These are phyloP conservation scores for Rafetus swinhoei DNA, from an alignment of 2,113 vertebrate species.

Conservation along the genomic window DNA sequence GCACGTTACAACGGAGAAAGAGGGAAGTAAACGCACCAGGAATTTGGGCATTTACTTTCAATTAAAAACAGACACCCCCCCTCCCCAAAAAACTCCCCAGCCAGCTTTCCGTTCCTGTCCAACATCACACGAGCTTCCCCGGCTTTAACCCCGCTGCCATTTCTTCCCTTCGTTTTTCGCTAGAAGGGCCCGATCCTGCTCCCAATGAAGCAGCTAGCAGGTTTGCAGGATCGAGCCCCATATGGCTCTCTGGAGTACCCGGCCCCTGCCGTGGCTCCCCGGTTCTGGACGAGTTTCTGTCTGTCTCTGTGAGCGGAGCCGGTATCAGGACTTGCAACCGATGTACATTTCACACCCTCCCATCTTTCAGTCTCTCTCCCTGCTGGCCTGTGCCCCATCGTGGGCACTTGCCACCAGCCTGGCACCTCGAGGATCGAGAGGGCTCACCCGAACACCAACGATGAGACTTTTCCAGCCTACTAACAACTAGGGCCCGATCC, in stretches of 20 bases:
- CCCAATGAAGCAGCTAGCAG: neutral
- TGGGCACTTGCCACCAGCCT: no score
- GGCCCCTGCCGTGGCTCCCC: no score
- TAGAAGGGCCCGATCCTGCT: neutral
- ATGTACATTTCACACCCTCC: neutral
- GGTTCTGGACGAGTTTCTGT: no score
- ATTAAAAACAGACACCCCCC: no score
- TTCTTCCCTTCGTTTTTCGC: neutral
- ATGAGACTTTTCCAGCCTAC: no score
- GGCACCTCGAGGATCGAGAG: neutral
- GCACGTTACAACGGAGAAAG: neutral
- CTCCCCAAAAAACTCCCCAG: neutral
- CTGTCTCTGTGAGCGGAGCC: neutral
- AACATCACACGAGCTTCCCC: neutral
- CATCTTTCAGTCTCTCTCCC: neutral
- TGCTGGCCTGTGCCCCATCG: neutral
- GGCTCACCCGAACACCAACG: neutral
- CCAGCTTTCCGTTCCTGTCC: no score
- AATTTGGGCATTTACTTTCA: neutral
- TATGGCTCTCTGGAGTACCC: accelerated
- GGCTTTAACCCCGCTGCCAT: neutral
- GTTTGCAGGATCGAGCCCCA: neutral
- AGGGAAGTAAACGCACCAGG: neutral
- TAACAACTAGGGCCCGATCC: no score
- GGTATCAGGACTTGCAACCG: neutral